Evolutionary conservation across 2,113 vertebrate species (phyloP).

Genomic region (Suricata suricatta): DNA sequence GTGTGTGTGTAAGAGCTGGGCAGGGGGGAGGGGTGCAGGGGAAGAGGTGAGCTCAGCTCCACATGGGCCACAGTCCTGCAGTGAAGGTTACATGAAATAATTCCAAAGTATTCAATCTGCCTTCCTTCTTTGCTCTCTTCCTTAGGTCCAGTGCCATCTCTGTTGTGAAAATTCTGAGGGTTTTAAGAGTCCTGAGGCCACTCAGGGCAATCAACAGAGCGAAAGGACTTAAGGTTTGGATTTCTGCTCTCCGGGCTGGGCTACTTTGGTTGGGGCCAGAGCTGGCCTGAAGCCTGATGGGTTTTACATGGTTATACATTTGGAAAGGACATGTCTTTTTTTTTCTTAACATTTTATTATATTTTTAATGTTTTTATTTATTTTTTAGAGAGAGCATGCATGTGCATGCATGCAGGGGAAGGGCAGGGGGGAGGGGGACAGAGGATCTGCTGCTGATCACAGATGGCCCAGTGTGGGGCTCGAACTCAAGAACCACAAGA

Average conservation of each 20-base stretch:
- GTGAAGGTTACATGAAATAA: background rate
- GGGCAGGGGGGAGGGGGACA: too few relatives aligned
- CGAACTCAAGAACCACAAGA: too few relatives aligned
- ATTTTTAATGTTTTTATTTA: too few relatives aligned
- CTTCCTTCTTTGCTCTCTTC: background rate
- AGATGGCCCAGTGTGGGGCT: too few relatives aligned
- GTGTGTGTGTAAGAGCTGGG: too few relatives aligned
- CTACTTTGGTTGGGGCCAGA: background rate
- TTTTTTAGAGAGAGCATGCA: too few relatives aligned
- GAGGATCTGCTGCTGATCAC: too few relatives aligned
- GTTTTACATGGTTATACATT: background rate
- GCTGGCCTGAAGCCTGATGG: background rate
- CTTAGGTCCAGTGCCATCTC: slow-evolving; percentile 98
- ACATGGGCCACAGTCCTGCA: background rate
- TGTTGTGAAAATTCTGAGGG: slow-evolving; percentile 98
- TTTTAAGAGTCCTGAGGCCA: slow-evolving; percentile 95
- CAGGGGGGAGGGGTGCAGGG: background rate
- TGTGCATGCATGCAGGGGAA: too few relatives aligned
- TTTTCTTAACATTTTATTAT: too few relatives aligned
- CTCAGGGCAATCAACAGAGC: slow-evolving; percentile 99
- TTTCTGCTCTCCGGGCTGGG: background rate
- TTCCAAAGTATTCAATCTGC: background rate
- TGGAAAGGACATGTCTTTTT: background rate
- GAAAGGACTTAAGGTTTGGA: slow-evolving; percentile 96
- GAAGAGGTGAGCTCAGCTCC: background rate